Conservation (phyloP, 2,888 invertebrate species). For the Epinotia nisella region DNA sequence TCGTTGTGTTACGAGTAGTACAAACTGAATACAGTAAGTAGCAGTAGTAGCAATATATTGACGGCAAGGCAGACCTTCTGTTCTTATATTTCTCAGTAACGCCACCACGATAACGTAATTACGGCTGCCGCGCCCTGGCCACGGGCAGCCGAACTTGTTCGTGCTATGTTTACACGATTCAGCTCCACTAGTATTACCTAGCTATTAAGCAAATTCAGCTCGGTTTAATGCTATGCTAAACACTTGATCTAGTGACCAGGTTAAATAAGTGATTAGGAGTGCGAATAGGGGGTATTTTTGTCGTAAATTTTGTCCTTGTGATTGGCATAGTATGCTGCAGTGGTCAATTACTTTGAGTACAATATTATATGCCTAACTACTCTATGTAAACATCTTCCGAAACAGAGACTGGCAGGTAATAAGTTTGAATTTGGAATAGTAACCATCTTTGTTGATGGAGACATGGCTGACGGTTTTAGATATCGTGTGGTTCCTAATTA, state of each 20-base stretch:
- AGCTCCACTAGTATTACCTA: slow-evolving; percentile 26
- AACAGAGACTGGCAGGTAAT: too few species aligned
- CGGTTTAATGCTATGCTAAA: slow-evolving; percentile 24
- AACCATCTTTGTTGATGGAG: too few species aligned
- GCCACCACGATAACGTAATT: slow-evolving; percentile 71
- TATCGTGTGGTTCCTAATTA: too few species aligned
- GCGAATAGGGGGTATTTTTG: not conserved
- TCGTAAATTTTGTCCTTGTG: not conserved
- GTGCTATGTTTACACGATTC: slow-evolving; percentile 46
- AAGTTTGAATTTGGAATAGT: too few species aligned
- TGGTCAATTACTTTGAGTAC: not conserved
- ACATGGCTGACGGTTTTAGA: too few species aligned
- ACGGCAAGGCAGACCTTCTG: not conserved
- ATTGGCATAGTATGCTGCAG: not conserved
- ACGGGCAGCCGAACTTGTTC: slow-evolving; percentile 58
- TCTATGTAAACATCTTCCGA: not conserved
- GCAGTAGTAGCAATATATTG: not conserved
- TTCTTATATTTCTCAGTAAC: slow-evolving; percentile 2
- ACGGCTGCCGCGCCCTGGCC: slow-evolving; percentile 63
- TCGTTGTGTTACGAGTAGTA: too few species aligned
- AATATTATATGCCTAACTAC: not conserved
- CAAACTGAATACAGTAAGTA: too few species aligned
- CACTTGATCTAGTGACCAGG: slow-evolving; percentile 12
- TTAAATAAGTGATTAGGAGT: slow-evolving; percentile 6
- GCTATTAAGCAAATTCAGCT: slow-evolving; percentile 37